A percentile compares a stretch with the other conserved stretches of the same genome.
These are phyloP conservation scores for Scaptomyza montana DNA, from an alignment of 1,140 invertebrate genomes.

Conservation along the genomic window DNA sequence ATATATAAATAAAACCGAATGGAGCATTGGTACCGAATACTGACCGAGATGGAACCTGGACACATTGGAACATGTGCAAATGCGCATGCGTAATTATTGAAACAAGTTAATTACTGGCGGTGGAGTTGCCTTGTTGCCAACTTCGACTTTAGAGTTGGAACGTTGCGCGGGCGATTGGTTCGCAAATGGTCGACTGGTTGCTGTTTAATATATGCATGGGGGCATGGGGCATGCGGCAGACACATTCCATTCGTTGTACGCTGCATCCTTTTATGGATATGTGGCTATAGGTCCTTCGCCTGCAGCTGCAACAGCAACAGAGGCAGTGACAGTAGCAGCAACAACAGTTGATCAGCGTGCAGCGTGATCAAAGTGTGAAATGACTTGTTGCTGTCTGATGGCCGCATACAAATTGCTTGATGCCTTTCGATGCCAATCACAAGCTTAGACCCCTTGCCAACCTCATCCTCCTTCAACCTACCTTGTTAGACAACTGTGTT, in stretches of 20 bases:
- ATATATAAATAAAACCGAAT: too few relatives aligned
- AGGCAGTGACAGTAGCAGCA: background rate
- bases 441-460: background rate
- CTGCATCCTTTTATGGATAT: slow-evolving; percentile 72
- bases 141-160: slow-evolving; percentile 1
- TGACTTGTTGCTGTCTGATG: slow-evolving; percentile 79
- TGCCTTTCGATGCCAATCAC: slow-evolving; percentile 59
- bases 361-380: slow-evolving; percentile 82
- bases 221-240: slow-evolving; percentile 18
- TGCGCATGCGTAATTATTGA: slow-evolving; percentile 81
- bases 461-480: background rate
- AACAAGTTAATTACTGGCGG: slow-evolving; percentile 81
- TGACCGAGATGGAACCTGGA: slow-evolving; percentile 13
- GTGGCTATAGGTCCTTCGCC: slow-evolving; percentile 36
- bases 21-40: background rate
- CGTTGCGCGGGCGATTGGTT: slow-evolving; percentile 36
- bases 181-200: background rate
- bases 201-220: slow-evolving; percentile 67
- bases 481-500: background rate
- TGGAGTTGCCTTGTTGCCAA: slow-evolving; percentile 54
- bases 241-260: slow-evolving; percentile 63
- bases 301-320: slow-evolving; percentile 47
- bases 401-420: slow-evolving; percentile 80
- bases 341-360: slow-evolving; percentile 22
- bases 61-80: slow-evolving; percentile 73